phyloP scores from a whole-genome alignment of 2,113 vertebrate genomes.

The Xyrauchen texanus region DNA sequence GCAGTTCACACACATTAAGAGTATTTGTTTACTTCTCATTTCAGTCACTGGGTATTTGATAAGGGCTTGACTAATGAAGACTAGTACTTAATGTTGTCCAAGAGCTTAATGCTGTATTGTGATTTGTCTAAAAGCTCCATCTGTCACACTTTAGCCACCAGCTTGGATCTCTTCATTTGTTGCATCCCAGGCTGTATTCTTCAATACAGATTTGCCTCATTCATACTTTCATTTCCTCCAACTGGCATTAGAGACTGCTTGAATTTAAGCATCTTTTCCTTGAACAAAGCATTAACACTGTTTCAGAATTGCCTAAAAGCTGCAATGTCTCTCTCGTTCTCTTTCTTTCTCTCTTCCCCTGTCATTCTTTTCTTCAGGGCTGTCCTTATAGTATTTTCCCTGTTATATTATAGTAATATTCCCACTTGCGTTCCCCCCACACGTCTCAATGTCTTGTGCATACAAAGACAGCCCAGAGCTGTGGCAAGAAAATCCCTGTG shows the following conservation, averaged over 20 bases:
- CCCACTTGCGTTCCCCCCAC: conserved; percentile 26
- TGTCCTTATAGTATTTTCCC: conserved; percentile 7
- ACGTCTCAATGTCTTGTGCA: conserved; percentile 7
- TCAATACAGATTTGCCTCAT: conserved; percentile 11
- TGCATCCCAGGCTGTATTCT: background rate
- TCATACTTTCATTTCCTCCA: conserved; percentile 37
- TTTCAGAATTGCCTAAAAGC: background rate
- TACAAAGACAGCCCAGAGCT: background rate
- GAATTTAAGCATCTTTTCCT: background rate
- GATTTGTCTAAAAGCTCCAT: background rate
- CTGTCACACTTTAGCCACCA: background rate
- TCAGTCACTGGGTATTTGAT: too few relatives aligned
- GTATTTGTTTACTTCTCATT: too few relatives aligned
- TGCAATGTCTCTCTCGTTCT: background rate
- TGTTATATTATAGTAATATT: background rate
- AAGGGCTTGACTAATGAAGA: too few relatives aligned
- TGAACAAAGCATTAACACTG: conserved; percentile 11
- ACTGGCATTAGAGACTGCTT: conserved; percentile 4
- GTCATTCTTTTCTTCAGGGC: background rate
- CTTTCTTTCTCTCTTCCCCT: background rate
- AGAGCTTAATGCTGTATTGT: too few relatives aligned
- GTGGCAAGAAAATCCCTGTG: background rate
- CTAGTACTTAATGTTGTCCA: too few relatives aligned
- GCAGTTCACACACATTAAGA: too few relatives aligned
- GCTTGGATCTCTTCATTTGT: background rate